Percentiles rank a stretch among this genome's conserved stretches.
Evolutionary conservation across 1,140 invertebrate genomes (phyloP).

Genomic region (Papilio helenus): DNA sequence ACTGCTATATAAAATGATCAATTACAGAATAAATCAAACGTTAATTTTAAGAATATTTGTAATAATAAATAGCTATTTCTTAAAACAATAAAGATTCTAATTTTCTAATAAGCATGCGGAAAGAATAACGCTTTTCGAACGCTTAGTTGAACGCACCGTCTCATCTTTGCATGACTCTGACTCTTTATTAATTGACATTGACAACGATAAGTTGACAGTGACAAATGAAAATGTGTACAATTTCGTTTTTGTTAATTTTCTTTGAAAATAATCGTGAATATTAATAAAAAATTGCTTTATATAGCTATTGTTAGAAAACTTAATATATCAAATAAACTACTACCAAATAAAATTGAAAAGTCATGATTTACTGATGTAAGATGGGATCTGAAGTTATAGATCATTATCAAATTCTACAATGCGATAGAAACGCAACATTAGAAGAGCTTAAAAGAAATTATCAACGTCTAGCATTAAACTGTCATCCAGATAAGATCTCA

Average conservation of each 20-base stretch:
- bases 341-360: background rate
- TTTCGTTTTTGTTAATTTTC: background rate
- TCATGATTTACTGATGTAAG: slow-evolving; percentile 42
- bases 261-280: background rate
- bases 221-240: too few species aligned
- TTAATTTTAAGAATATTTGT: background rate
- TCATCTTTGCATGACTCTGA: too few species aligned
- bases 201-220: too few species aligned
- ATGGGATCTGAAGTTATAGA: slow-evolving; percentile 54
- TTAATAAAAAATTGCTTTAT: background rate
- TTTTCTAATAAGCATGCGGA: too few species aligned
- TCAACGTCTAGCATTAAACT: slow-evolving; percentile 83
- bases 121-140: too few species aligned
- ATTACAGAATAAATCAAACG: too few species aligned
- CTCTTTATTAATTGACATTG: too few species aligned
- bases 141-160: too few species aligned
- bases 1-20: too few species aligned
- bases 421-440: slow-evolving; percentile 78
- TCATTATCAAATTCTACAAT: slow-evolving; percentile 85
- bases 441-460: slow-evolving; percentile 86
- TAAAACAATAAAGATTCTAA: too few species aligned
- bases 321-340: background rate
- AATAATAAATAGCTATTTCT: background rate
- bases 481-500: slow-evolving; percentile 86
- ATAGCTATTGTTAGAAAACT: background rate